These are phyloP conservation scores for Dascyllus trimaculatus DNA, from an alignment of 2,113 vertebrate genomes.

Conservation along the genomic window DNA sequence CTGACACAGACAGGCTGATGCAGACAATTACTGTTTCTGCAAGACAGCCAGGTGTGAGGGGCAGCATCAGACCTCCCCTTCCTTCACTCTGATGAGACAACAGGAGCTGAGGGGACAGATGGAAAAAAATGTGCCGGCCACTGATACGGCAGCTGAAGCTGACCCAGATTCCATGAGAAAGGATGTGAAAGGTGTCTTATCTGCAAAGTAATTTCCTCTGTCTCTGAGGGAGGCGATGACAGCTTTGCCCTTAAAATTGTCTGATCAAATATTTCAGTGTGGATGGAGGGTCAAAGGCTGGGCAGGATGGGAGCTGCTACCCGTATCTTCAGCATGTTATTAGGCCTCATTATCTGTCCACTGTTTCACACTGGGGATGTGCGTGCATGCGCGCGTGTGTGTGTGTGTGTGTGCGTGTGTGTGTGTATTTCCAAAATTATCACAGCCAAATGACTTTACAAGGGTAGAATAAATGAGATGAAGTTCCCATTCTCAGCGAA, in stretches of 20 bases:
- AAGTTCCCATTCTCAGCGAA: neutral
- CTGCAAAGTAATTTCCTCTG: conserved; percentile 56
- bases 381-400: neutral
- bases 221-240: conserved; percentile 23
- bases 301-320: conserved; percentile 16
- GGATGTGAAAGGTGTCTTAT: conserved; percentile 48
- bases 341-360: conserved; percentile 28
- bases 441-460: conserved; percentile 10
- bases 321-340: conserved; percentile 20
- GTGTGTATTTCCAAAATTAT: neutral
- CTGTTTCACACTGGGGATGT: conserved; percentile 2
- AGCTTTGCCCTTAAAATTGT: conserved; percentile 60
- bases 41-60: conserved; percentile 25
- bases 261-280: conserved; percentile 39
- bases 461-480: neutral
- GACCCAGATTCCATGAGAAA: conserved; percentile 53
- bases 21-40: conserved; percentile 13
- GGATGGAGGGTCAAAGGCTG: conserved; percentile 19
- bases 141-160: conserved; percentile 28
- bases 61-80: neutral
- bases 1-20: neutral
- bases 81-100: neutral
- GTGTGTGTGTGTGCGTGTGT: neutral
- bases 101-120: conserved; percentile 8
- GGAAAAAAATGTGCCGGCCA: conserved; percentile 1